Percentiles rank a stretch among this genome's conserved stretches.
phyloP scores from a whole-genome alignment of 1,140 invertebrate species.

The Aphidius gifuensis region DNA sequence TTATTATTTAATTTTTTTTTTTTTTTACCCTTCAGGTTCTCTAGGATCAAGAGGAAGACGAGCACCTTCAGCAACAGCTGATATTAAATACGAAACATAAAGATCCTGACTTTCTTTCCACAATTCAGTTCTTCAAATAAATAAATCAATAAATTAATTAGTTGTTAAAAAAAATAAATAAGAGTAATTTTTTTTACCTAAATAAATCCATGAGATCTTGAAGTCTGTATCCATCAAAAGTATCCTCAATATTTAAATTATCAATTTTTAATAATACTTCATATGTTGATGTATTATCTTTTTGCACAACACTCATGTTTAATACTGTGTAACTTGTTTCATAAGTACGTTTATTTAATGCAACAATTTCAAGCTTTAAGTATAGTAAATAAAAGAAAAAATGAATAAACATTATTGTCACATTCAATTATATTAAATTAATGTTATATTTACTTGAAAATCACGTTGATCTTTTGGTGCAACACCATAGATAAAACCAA shows the following conservation, averaged over 20 bases:
- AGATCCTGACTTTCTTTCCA: constrained; percentile 64
- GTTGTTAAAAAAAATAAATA: neutral
- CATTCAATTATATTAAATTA: neutral
- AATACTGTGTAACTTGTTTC: constrained; percentile 67
- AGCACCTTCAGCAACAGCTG: constrained; percentile 78
- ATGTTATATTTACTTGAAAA: constrained; percentile 48
- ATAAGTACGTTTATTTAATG: constrained; percentile 72
- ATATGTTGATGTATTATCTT: constrained; percentile 66
- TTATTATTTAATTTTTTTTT: neutral
- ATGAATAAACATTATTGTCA: neutral
- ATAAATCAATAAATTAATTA: constrained; percentile 7
- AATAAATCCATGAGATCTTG: constrained; percentile 74
- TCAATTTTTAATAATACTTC: constrained; percentile 85
- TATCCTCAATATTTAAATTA: constrained; percentile 81
- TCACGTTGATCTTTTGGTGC: constrained; percentile 62
- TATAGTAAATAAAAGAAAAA: neutral
- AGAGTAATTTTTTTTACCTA: constrained; percentile 37
- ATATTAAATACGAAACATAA: constrained; percentile 79
- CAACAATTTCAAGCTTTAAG: constrained; percentile 71
- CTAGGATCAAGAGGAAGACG: constrained; percentile 74
- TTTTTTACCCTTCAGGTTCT: constrained; percentile 79
- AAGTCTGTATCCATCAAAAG: constrained; percentile 67
- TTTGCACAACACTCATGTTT: constrained; percentile 63
- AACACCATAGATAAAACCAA: constrained; percentile 77
- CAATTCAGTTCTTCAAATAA: constrained; percentile 46